phyloP scores from a whole-genome alignment of 2,888 invertebrate genomes.

The Torymus tubicola region DNA sequence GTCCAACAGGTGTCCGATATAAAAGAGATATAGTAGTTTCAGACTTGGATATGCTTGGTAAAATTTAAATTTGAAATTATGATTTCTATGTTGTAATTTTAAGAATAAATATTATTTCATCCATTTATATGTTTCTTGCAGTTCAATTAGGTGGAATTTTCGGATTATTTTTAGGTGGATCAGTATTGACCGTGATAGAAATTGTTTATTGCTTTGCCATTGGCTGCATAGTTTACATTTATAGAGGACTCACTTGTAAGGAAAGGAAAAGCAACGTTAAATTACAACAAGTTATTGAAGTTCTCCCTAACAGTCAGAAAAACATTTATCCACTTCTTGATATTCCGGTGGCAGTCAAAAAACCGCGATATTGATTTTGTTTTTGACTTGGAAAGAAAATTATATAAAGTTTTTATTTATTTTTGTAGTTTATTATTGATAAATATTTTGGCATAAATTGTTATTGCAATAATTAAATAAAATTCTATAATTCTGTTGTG shows the following conservation, averaged over 20 bases:
- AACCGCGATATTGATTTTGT: too few relatives aligned
- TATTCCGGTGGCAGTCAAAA: too few relatives aligned
- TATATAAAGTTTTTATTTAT: too few relatives aligned
- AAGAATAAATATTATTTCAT: too few relatives aligned
- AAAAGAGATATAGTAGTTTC: slow-evolving; percentile 76
- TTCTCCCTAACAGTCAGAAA: too few relatives aligned
- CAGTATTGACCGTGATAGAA: slow-evolving; percentile 75
- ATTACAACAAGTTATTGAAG: too few relatives aligned
- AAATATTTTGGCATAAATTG: too few relatives aligned
- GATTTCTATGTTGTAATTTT: background rate
- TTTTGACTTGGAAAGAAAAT: too few relatives aligned
- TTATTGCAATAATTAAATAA: too few relatives aligned
- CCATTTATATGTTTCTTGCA: slow-evolving; percentile 59
- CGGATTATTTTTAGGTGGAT: slow-evolving; percentile 76
- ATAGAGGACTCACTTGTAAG: background rate
- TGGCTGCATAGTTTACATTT: slow-evolving; percentile 19
- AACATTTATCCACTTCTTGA: background rate
- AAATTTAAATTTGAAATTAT: background rate
- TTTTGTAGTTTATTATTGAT: too few relatives aligned
- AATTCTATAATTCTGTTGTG: too few relatives aligned
- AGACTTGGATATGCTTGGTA: slow-evolving; percentile 77
- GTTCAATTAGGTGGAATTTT: slow-evolving; percentile 77
- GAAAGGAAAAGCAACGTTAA: too few relatives aligned
- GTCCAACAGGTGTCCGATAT: slow-evolving; percentile 75
- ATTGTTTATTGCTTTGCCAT: slow-evolving; percentile 68